A percentile compares a stretch with the other conserved stretches of the same genome.
Conservation (phyloP, 2,113 vertebrate species). For the Ariopsis seemanni region DNA sequence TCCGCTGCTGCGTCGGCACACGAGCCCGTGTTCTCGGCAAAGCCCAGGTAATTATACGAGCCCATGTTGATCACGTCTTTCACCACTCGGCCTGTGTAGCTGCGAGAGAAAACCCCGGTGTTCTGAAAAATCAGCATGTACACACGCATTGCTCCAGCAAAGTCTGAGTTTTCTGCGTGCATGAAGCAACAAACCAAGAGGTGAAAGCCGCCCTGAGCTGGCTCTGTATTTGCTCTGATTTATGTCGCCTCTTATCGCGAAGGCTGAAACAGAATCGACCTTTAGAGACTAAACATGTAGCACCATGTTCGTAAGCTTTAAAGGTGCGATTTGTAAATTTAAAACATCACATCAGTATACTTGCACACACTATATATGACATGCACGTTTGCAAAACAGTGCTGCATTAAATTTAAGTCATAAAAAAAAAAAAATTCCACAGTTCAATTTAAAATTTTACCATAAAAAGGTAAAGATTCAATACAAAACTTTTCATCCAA, state of each 20-base stretch:
- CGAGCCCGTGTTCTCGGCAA: slow-evolving; percentile 81
- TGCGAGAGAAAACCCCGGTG: slow-evolving; percentile 59
- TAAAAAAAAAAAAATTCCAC: too few relatives aligned
- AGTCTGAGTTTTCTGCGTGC: not conserved
- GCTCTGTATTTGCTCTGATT: slow-evolving; percentile 1
- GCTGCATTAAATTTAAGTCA: too few relatives aligned
- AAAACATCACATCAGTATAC: not conserved
- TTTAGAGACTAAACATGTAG: not conserved
- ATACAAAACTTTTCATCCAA: not conserved
- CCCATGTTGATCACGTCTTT: slow-evolving; percentile 92
- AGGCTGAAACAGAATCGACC: not conserved
- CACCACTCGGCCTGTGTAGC: slow-evolving; percentile 84
- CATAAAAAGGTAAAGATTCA: not conserved
- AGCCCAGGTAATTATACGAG: slow-evolving; percentile 97
- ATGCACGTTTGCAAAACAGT: too few relatives aligned
- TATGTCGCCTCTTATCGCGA: not conserved
- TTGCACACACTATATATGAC: too few relatives aligned
- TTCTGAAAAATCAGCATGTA: not conserved
- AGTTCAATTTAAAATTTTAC: not conserved
- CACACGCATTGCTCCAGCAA: not conserved
- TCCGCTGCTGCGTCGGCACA: slow-evolving; percentile 81
- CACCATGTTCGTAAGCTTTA: not conserved
- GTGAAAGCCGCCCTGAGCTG: slow-evolving; percentile 16
- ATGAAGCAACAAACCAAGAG: too few relatives aligned
- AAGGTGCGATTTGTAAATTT: not conserved